These are phyloP conservation scores for Pollicipes pollicipes DNA, from an alignment of 1,140 invertebrate species.

Conservation along the genomic window DNA sequence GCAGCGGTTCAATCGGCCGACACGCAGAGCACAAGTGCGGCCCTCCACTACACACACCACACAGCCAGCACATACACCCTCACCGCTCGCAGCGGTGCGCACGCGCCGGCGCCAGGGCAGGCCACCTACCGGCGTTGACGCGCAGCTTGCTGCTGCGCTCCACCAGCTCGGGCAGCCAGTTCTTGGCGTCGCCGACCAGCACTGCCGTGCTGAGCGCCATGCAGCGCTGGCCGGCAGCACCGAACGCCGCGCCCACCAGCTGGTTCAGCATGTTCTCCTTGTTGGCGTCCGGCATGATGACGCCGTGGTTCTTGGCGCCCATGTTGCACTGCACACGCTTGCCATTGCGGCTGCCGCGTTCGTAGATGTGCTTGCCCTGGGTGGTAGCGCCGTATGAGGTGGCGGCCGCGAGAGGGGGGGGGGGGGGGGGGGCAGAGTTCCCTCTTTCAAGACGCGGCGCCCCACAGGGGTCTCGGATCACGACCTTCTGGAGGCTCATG, in stretches of 20 bases:
- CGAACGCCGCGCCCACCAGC: conserved; percentile 88
- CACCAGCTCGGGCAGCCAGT: conserved; percentile 88
- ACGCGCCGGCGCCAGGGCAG: no score
- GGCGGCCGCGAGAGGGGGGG: no score
- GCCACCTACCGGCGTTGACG: conserved; percentile 56
- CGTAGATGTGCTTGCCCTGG: conserved; percentile 87
- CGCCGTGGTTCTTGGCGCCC: conserved; percentile 98
- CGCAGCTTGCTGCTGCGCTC: conserved; percentile 71
- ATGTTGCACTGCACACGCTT: conserved; percentile 97
- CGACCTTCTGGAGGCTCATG: no score
- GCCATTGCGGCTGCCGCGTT: conserved; percentile 66
- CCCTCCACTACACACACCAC: background rate
- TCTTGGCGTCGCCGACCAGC: conserved; percentile 81
- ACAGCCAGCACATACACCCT: no score
- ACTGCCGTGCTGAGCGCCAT: conserved; percentile 97
- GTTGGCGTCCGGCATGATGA: conserved; percentile 92
- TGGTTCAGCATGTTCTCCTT: conserved; percentile 91
- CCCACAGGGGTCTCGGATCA: no score
- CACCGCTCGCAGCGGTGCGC: no score
- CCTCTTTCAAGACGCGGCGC: no score
- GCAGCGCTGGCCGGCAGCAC: conserved; percentile 52
- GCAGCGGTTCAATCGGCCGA: background rate
- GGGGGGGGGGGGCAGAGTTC: no score
- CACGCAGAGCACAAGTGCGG: background rate
- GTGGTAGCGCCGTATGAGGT: conserved; percentile 42